Evolutionary conservation across 2,888 invertebrate genomes (phyloP), one percentile per base, ranked within the genome.

Genomic region (Didymodactylos carnosus): DNA sequence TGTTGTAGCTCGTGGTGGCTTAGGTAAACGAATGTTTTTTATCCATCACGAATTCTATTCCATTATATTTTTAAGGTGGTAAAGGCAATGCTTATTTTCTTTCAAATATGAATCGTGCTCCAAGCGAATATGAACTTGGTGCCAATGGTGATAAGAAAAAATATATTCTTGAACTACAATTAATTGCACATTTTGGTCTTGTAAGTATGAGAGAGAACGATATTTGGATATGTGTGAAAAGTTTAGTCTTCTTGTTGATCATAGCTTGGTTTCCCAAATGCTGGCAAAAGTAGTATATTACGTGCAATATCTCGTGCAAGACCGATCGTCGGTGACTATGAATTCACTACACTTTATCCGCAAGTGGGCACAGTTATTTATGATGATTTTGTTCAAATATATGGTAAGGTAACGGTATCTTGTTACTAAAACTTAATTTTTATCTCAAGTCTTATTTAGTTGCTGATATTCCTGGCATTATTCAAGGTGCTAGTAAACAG

Each of bases 131-230:
- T 8, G 95, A 99, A 83, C 85, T 87, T 77, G 98, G 94, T 0
- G 95, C 91, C 0, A 69, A 78, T 0, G 97, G 97, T 0, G 95
- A 99, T 83, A 85, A 86, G 29, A 79, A 86, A 10, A 81, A 84
- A 13, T 94, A 92, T 81, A 82, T 86, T 0, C 81, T 97, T 13
- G 95, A 97, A 84, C 85, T 98, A 73, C 87, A 89, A 73, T 90
- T 90, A 46, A 93, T 97, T 88, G 98, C 98, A 0, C 90, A 97
- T 82, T 87, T 93, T 75, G 98, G 97, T n/a, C 81, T 92, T 83
- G 88, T 89, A 84, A 83, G 82, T 79, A 74, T n/a, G n/a, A n/a
- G n/a, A n/a, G n/a, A n/a, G n/a, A n/a, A n/a, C n/a, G n/a, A n/a
- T 62, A 46, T 27, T 14, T 19, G n/a, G 10, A 23, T 73, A 75